Evolutionary conservation across 2,113 vertebrate species (phyloP), one percentile per base, ranked within the genome.

Genomic region (Girardinichthys multiradiatus): DNA sequence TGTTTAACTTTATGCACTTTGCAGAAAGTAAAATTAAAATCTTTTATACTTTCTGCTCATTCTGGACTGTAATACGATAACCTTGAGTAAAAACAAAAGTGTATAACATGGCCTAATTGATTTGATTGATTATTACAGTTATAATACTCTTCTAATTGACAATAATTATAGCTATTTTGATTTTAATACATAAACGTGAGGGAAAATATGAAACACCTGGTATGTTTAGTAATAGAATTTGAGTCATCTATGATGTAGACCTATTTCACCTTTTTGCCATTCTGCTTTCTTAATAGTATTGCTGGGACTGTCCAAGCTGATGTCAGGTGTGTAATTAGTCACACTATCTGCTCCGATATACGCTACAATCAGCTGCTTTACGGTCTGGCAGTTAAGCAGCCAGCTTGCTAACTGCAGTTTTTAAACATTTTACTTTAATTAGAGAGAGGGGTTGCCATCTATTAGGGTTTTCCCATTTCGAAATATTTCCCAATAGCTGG

Each of bases 1-100:
- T 92, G 84, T 86, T 89, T 78, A 90, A 92, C 83, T 84, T 74
- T n/a, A 57, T 82, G 72, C 77, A 81, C 84, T 90, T 83, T 85
- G 82, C 74, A 78, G 79, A 76, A 74, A 77, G 71, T 88, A 45
- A 67, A 72, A 76, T 72, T 74, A 78, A 63, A 64, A 77, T 79
- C 57, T 82, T 84, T 86, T 59, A 57, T 78, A 37, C 58, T 68
- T 21, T 60, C 0, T 35, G 62, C 73, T 79, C 83, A 48, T 87
- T 84, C 82, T 86, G 86, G 79, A 86, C 85, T 86, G 37, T 39
- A 10, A 39, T 13, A 39, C 37, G 11, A 39, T 39, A 39, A 39
- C 37, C 1, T 39, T 39, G 37, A 39, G 2, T 39, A 12, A 39
- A 39, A 19, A 45, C 42, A 45, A 1, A 45, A 45, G 42, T 45